A percentile compares a stretch with the other conserved stretches of the same genome.
phyloP scores from a whole-genome alignment of 2,888 invertebrate species.

The Lepidocyrtoides sp. region DNA sequence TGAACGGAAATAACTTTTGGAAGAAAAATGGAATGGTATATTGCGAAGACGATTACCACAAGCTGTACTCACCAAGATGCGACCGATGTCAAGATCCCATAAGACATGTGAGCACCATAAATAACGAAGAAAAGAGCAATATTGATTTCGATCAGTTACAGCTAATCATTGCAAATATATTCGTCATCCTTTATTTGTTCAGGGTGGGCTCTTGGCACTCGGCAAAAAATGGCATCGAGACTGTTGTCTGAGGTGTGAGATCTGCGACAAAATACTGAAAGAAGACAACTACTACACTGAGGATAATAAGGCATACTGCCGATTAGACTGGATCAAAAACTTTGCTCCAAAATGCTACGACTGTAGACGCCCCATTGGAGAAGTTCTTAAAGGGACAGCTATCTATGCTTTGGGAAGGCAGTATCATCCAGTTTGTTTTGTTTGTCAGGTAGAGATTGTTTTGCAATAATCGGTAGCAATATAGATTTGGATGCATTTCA shows the following conservation, averaged over 20 bases:
- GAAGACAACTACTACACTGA: slow-evolving; percentile 83
- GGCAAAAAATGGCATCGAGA: slow-evolving; percentile 84
- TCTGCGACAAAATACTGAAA: slow-evolving; percentile 81
- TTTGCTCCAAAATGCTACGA: slow-evolving; percentile 84
- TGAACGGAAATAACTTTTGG: slow-evolving; percentile 82
- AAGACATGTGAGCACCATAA: no score
- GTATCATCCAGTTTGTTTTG: slow-evolving; percentile 84
- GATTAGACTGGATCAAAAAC: slow-evolving; percentile 82
- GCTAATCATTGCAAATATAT: not conserved
- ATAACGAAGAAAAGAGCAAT: no score
- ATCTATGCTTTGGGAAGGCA: slow-evolving; percentile 82
- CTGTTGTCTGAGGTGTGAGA: slow-evolving; percentile 84
- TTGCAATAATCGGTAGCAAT: not conserved
- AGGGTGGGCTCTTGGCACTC: slow-evolving; percentile 84
- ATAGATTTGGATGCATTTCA: no score
- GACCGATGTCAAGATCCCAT: slow-evolving; percentile 83
- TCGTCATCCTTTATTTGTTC: not conserved
- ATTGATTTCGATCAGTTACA: no score
- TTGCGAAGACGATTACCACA: slow-evolving; percentile 84
- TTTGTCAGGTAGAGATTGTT: slow-evolving; percentile 79
- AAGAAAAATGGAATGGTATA: slow-evolving; percentile 82
- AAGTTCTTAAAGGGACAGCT: slow-evolving; percentile 83
- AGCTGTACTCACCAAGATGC: slow-evolving; percentile 81
- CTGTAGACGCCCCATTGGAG: slow-evolving; percentile 81
- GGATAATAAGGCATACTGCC: slow-evolving; percentile 83